These are phyloP conservation scores for Microplitis deprimator DNA, from an alignment of 2,888 invertebrate genomes.

Conservation along the genomic window DNA sequence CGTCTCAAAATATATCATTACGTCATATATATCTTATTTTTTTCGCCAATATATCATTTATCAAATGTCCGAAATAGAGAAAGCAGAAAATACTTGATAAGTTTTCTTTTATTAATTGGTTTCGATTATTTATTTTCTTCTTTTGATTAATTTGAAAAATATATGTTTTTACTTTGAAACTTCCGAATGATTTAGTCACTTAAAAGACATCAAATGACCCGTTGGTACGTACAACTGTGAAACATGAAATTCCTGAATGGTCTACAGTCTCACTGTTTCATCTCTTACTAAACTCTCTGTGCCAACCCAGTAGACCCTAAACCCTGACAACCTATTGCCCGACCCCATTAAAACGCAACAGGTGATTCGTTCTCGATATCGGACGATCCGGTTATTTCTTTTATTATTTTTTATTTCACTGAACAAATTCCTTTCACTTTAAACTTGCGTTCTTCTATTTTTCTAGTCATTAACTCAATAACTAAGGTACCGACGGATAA, in stretches of 20 bases:
- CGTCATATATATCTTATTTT: too few relatives aligned
- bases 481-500: too few relatives aligned
- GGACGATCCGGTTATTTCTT: slow-evolving; percentile 53
- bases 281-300: not conserved
- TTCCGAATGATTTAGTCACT: not conserved
- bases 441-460: too few relatives aligned
- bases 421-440: not conserved
- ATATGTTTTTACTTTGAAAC: not conserved
- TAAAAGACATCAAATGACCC: not conserved
- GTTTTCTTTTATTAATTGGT: too few relatives aligned
- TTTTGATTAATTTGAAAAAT: too few relatives aligned
- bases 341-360: slow-evolving; percentile 70
- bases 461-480: too few relatives aligned
- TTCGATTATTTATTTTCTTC: too few relatives aligned
- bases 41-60: too few relatives aligned
- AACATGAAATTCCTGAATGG: slow-evolving; percentile 14
- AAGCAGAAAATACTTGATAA: too few relatives aligned
- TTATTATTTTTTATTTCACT: not conserved
- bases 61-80: too few relatives aligned
- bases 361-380: slow-evolving; percentile 71
- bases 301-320: not conserved
- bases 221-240: not conserved
- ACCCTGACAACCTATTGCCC: slow-evolving; percentile 48
- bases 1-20: not conserved
- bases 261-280: not conserved